Percentiles rank a stretch among this genome's conserved stretches.
phyloP scores from a whole-genome alignment of 2,797 vertebrate genomes.

The Iguana delicatissima region DNA sequence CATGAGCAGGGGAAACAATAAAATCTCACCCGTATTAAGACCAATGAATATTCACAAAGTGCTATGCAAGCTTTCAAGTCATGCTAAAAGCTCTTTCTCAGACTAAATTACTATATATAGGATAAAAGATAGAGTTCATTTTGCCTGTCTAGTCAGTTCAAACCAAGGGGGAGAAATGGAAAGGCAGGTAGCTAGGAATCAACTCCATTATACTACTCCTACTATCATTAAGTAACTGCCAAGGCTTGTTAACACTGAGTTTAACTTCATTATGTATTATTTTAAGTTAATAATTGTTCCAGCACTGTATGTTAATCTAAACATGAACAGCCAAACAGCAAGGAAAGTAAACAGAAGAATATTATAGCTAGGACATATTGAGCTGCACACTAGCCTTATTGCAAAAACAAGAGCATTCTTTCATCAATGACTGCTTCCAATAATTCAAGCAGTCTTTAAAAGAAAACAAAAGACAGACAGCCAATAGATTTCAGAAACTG shows the following conservation, averaged over 20 bases:
- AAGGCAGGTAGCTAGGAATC: background rate
- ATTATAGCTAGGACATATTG: background rate
- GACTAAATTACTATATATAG: background rate
- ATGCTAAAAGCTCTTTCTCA: background rate
- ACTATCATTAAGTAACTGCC: background rate
- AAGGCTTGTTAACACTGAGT: background rate
- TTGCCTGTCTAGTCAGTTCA: background rate
- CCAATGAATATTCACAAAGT: background rate
- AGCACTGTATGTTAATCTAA: background rate
- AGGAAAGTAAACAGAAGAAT: background rate
- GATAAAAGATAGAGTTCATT: background rate
- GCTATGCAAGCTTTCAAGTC: background rate
- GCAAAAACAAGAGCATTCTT: background rate
- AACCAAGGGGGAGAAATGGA: background rate
- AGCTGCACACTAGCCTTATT: background rate
- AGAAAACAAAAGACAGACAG: background rate
- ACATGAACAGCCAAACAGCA: background rate
- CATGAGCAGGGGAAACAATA: background rate
- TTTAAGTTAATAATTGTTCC: background rate
- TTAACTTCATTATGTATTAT: background rate
- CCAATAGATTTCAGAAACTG: background rate
- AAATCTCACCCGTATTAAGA: background rate
- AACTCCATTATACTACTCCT: background rate
- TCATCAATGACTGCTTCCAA: background rate
- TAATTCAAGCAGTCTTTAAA: conserved; percentile 2